Conservation (phyloP, 1,140 invertebrate genomes). For the Centruroides vittatus region DNA sequence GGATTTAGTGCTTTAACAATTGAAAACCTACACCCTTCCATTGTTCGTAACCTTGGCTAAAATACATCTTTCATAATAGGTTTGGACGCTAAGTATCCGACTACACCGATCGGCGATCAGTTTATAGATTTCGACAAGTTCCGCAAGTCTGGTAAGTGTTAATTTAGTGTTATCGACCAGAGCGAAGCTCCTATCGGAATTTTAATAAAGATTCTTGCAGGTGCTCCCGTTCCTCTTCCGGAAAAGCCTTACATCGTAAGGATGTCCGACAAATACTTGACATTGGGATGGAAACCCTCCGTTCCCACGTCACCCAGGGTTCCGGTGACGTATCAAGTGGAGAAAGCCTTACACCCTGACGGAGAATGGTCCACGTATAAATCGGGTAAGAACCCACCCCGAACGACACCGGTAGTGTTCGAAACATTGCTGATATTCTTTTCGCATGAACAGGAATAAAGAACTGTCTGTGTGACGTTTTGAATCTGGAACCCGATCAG, state of each 20-base stretch:
- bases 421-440: too few relatives aligned
- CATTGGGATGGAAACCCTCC: slow-evolving; percentile 81
- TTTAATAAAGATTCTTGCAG: not conserved
- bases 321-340: slow-evolving; percentile 83
- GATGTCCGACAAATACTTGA: slow-evolving; percentile 68
- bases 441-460: slow-evolving; percentile 40
- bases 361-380: slow-evolving; percentile 74
- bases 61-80: slow-evolving; percentile 30
- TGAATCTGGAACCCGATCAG: slow-evolving; percentile 62
- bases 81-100: slow-evolving; percentile 45
- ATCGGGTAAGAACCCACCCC: slow-evolving; percentile 33
- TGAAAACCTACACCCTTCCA: too few relatives aligned
- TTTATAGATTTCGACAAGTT: slow-evolving; percentile 71
- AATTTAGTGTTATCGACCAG: too few relatives aligned
- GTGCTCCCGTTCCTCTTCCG: slow-evolving; percentile 62
- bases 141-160: slow-evolving; percentile 42
- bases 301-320: slow-evolving; percentile 58
- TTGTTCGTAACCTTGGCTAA: too few relatives aligned
- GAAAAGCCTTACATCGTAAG: slow-evolving; percentile 76
- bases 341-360: slow-evolving; percentile 78
- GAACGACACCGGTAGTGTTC: too few relatives aligned
- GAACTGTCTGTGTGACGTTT: slow-evolving; percentile 68
- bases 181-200: too few relatives aligned
- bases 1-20: too few relatives aligned
- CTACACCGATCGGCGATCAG: slow-evolving; percentile 56